These are phyloP conservation scores for Emmelina monodactyla DNA, from an alignment of 2,888 invertebrate species.

Conservation along the genomic window DNA sequence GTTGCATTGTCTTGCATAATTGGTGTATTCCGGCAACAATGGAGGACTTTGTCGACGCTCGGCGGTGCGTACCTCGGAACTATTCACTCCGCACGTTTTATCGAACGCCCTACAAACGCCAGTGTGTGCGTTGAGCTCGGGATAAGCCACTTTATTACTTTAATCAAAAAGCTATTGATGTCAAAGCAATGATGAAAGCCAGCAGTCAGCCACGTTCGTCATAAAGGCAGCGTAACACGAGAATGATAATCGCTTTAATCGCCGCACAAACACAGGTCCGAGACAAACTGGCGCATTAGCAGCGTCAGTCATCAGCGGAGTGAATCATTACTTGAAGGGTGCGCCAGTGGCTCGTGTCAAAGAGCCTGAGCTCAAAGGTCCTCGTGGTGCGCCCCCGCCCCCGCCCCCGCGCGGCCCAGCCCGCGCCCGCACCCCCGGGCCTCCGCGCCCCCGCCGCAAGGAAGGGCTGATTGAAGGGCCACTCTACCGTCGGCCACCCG, in stretches of 20 bases:
- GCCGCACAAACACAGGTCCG: constrained; percentile 32
- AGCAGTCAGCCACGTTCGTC: no score
- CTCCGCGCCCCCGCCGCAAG: constrained; percentile 33
- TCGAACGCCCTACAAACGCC: constrained; percentile 6
- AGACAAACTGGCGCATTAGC: constrained; percentile 54
- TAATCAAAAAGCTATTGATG: constrained; percentile 25
- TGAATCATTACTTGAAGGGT: constrained; percentile 67
- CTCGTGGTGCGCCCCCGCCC: constrained; percentile 60
- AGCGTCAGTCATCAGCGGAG: constrained; percentile 63
- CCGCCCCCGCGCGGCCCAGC: constrained; percentile 20
- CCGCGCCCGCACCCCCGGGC: constrained; percentile 20
- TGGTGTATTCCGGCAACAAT: constrained; percentile 31
- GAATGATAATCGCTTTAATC: no score
- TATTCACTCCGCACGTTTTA: constrained; percentile 17
- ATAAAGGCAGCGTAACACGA: no score
- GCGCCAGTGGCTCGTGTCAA: constrained; percentile 64
- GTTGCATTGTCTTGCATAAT: constrained; percentile 36
- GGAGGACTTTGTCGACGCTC: constrained; percentile 31
- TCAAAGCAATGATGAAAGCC: no score
- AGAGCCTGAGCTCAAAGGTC: constrained; percentile 52
- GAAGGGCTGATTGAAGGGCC: constrained; percentile 65
- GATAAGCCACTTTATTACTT: constrained; percentile 25
- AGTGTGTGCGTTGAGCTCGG: constrained; percentile 18
- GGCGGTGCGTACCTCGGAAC: constrained; percentile 23
- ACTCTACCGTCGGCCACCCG: constrained; percentile 62